A percentile compares a stretch with the other conserved stretches of the same genome.
These are phyloP conservation scores for Nasua narica DNA, from an alignment of 2,797 vertebrate genomes.

Conservation along the genomic window DNA sequence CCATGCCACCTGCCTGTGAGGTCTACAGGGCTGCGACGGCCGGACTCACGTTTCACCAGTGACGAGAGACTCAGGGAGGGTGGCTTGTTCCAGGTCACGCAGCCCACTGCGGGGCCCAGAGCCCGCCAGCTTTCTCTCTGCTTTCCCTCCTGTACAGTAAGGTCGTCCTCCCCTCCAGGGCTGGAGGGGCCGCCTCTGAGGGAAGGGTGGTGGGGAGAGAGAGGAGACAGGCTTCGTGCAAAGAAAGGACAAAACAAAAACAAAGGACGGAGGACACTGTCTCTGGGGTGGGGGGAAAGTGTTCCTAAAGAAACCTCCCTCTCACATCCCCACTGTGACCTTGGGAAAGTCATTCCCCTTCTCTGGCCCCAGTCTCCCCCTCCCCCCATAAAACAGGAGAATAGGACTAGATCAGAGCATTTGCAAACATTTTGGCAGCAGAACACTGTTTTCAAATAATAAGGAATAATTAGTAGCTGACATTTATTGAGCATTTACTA, in stretches of 20 bases:
- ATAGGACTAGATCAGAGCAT: slow-evolving; percentile 31
- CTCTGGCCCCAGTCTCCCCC: neutral
- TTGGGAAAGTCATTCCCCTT: slow-evolving; percentile 19
- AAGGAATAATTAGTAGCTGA: slow-evolving; percentile 58
- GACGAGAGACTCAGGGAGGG: neutral
- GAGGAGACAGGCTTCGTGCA: neutral
- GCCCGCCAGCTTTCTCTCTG: neutral
- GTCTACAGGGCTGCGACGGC: neutral
- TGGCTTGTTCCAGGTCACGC: neutral
- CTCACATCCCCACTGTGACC: neutral
- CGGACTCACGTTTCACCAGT: neutral
- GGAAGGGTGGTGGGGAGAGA: neutral
- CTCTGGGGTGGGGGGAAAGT: neutral
- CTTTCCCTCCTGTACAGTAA: neutral
- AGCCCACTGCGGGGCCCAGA: neutral
- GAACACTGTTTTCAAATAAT: slow-evolving; percentile 55
- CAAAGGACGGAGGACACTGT: neutral
- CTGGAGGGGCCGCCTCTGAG: neutral
- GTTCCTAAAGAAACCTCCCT: neutral
- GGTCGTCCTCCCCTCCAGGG: neutral
- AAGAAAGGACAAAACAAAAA: neutral
- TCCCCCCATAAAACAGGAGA: slow-evolving; percentile 5
- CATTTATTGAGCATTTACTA: slow-evolving; percentile 50
- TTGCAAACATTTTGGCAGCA: slow-evolving; percentile 49
- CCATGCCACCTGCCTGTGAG: neutral